Evolutionary conservation across 2,888 invertebrate genomes (phyloP), one percentile per base, ranked within the genome.

Genomic region (Heliconius aoede): DNA sequence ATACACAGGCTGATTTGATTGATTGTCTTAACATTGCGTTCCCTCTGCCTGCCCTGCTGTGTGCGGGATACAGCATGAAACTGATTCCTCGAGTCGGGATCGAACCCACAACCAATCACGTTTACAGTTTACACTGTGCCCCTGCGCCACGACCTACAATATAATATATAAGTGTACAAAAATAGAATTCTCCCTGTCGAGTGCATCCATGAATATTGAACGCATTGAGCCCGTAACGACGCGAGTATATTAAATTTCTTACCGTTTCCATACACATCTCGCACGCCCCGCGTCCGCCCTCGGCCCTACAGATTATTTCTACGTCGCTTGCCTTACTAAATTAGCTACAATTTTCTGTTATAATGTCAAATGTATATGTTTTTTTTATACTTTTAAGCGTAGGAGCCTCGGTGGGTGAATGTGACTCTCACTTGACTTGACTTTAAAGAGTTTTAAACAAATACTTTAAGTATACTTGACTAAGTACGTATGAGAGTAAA

Each of bases 201-300:
- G 78, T 81, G 83, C 85, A 83, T 79, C 80, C 84, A 81, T 84
- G 86, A 87, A 86, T 88, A 86, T 87, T 86, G 81, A 82, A 76
- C 81, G 85, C 85, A 85, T 88, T 84, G 85, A 87, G 84, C 84
- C 83, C 82, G 87, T 86, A 83, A 87, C 86, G 74, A 69, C 72
- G 74, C 72, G 79, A 79, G 72, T 74, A 89, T 93, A 92, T 93
- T 92, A 89, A 87, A 92, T 91, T 91, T 89, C 91, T 88, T 88
- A 89, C 87, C 85, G 87, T 89, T 90, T 89, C 81, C 87, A 83
- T 83, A 86, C 86, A 83, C 86, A 83, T 85, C 84, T 85, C 82
- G 83, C 87, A 82, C 83, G 86, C 85, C 83, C 80, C 79, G 81
- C 81, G 58, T n/a, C 30, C 62, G 62, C 62, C 82, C 85, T 55